A percentile compares a stretch with the other conserved stretches of the same genome.
phyloP scores from a whole-genome alignment of 2,888 invertebrate genomes.

The Griposia aprilina region DNA sequence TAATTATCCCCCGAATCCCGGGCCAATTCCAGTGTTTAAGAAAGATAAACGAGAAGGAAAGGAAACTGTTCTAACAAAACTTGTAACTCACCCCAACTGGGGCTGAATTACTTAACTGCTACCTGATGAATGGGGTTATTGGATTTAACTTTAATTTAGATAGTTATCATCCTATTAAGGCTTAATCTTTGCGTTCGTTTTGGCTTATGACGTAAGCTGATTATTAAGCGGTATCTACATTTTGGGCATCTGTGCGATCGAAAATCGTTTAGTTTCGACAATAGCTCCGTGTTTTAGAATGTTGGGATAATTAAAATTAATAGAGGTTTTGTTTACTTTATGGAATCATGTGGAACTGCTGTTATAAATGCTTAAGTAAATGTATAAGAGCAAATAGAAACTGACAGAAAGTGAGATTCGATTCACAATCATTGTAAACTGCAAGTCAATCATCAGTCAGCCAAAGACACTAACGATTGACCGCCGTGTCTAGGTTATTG shows the following conservation, averaged over 20 bases:
- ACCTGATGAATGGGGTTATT: conserved; percentile 74
- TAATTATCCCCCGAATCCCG: conserved; percentile 88
- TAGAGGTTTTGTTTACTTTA: not conserved
- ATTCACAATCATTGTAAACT: not conserved
- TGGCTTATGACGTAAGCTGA: conserved; percentile 56
- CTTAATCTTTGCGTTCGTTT: conserved; percentile 62
- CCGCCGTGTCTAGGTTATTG: not conserved
- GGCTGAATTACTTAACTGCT: conserved; percentile 77
- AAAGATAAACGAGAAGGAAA: conserved; percentile 89
- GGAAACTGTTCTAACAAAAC: conserved; percentile 85
- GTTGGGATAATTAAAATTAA: conserved; percentile 19
- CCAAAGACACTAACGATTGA: not conserved
- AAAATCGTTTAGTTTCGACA: conserved; percentile 44
- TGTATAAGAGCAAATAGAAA: not conserved
- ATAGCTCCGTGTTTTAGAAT: conserved; percentile 25
- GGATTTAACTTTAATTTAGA: conserved; percentile 74
- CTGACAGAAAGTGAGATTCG: not conserved
- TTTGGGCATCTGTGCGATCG: conserved; percentile 39
- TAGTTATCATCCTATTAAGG: conserved; percentile 67
- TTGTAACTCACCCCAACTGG: conserved; percentile 78
- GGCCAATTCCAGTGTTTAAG: conserved; percentile 89
- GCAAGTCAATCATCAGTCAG: not conserved
- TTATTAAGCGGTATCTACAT: conserved; percentile 48
- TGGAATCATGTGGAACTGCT: not conserved
- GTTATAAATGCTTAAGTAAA: not conserved